These are phyloP conservation scores for Lagorchestes hirsutus DNA, from an alignment of 2,797 vertebrate genomes.

Conservation along the genomic window DNA sequence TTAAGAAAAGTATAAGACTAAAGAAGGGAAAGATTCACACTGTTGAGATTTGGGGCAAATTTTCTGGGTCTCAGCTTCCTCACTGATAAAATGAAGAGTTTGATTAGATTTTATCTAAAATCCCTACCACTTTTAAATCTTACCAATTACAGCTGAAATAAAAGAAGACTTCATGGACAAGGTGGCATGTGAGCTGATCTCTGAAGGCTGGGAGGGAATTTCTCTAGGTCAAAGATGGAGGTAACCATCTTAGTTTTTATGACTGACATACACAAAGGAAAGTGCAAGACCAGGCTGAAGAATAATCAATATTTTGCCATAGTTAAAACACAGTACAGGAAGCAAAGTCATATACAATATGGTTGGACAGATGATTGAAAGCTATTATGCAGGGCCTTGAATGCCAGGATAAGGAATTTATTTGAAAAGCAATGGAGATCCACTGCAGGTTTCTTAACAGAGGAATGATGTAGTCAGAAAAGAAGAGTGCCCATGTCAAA, in stretches of 20 bases:
- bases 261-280: background rate
- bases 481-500: background rate
- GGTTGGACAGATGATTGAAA: background rate
- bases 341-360: background rate
- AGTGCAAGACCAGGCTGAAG: background rate
- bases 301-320: background rate
- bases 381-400: background rate
- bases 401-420: background rate
- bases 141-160: background rate
- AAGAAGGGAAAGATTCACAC: background rate
- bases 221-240: background rate
- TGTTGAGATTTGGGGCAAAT: background rate
- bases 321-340: background rate
- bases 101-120: background rate
- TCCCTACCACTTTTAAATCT: background rate
- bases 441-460: background rate
- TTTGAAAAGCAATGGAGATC: background rate
- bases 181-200: background rate
- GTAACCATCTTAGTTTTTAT: background rate
- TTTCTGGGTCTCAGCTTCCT: background rate
- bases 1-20: background rate
- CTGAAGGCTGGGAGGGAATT: background rate
- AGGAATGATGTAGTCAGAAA: background rate
- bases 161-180: background rate
- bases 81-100: background rate